Conservation (phyloP, 2,113 vertebrate genomes). For the Pollimyrus isidori region DNA sequence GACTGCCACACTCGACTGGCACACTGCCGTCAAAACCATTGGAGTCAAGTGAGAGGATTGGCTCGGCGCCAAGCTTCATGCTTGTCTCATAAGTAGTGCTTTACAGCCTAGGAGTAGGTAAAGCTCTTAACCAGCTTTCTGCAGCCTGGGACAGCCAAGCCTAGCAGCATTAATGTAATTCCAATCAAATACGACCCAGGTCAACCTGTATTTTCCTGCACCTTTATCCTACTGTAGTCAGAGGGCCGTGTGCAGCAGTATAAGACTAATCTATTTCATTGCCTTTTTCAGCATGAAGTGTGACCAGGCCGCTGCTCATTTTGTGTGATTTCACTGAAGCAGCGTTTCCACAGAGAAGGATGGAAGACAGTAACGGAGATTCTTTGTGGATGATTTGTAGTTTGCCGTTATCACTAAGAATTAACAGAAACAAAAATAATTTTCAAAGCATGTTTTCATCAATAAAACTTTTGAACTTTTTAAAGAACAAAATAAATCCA, state of each 20-base stretch:
- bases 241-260: background rate
- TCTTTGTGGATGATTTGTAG: background rate
- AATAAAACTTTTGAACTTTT: slow-evolving; percentile 2
- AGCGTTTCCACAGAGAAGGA: background rate
- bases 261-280: background rate
- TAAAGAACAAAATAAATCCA: background rate
- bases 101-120: slow-evolving; percentile 13
- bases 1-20: background rate
- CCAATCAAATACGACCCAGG: slow-evolving; percentile 15
- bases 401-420: background rate
- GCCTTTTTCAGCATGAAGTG: background rate
- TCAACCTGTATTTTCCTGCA: background rate
- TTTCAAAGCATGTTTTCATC: background rate
- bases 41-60: background rate
- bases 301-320: background rate
- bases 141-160: slow-evolving; percentile 8
- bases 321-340: background rate
- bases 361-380: background rate
- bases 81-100: slow-evolving; percentile 3
- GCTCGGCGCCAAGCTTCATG: background rate
- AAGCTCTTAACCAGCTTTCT: slow-evolving; percentile 26
- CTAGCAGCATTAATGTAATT: slow-evolving; percentile 23
- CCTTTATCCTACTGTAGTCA: background rate
- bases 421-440: background rate
- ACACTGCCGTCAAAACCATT: background rate